Evolutionary conservation across 2,888 invertebrate species (phyloP).

Genomic region (Amiota mariae): DNA sequence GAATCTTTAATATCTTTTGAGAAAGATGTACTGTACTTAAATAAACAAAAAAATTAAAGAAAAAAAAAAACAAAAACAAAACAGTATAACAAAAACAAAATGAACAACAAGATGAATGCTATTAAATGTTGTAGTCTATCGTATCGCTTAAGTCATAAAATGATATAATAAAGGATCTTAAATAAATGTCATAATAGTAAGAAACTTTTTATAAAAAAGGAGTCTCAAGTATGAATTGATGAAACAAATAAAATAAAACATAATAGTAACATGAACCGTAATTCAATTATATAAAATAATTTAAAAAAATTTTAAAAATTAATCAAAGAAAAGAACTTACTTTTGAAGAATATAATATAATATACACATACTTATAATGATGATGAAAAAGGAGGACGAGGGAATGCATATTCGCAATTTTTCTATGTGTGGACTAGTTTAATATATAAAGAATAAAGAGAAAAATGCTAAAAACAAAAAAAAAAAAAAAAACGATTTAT

Average conservation of each 20-base stretch:
- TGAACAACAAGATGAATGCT: background rate
- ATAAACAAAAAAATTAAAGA: background rate
- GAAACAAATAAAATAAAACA: constrained; percentile 11
- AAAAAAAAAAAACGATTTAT: constrained; percentile 17
- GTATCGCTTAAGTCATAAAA: constrained; percentile 4
- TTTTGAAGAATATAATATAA: background rate
- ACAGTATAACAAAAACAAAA: no score
- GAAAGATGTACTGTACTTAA: background rate
- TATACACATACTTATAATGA: background rate
- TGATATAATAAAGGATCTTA: background rate
- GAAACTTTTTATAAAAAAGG: no score
- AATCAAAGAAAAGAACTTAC: background rate
- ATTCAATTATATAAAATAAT: constrained; percentile 26
- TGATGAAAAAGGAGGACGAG: background rate
- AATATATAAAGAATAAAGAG: background rate
- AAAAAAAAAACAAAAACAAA: background rate
- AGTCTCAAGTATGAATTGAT: background rate
- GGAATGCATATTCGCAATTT: background rate
- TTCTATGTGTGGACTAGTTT: no score
- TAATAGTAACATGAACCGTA: constrained; percentile 15
- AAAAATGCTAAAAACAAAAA: background rate
- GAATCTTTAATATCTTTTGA: background rate
- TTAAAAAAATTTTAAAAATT: background rate
- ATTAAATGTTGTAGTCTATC: constrained; percentile 24
- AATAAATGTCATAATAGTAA: no score